Base-by-base conservation (phyloP, 2,113 vertebrate species). In the Chlorodrepanis virens region DNA sequence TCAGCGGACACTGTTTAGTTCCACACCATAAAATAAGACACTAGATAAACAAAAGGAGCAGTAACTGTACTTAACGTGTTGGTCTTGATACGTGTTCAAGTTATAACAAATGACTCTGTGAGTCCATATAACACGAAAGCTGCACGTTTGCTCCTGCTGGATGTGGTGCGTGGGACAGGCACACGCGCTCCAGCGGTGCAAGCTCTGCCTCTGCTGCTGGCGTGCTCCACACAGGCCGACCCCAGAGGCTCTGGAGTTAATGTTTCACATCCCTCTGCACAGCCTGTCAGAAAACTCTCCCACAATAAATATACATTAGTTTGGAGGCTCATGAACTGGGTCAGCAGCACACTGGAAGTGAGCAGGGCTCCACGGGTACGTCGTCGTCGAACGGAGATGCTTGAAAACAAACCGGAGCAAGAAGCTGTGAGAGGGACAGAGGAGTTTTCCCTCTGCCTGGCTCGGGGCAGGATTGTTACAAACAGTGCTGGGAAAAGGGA, bases 21-120 rank as follows among this genome's bases (percentile, higher is more conserved):
- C 96, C 93, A 92, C 86, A 42, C 94, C 87, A 76, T 96, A 96
- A 97, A 97, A 97, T 81, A 95, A 91, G 94, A 82, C 94, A 49
- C 76, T 81, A 76, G 91, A 90, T 81, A 97, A 97, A 98, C 96
- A 97, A 95, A 97, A 95, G 89, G 69, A 86, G 78, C 78, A 71
- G 95, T 71, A 75, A 50, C 82, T 91, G 72, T 69, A 74, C 84
- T 91, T 92, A 94, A 94, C 16, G 89, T 47, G 96, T 91, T 75
- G 92, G 56, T 90, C 95, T 90, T 42, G 86, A 93, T 91, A 71
- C 3, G 52, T 65, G 89, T 89, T 92, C 90, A 94, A 94, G 87
- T 95, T 59, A 75, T 76, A 93, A 91, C 77, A 64, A 87, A 96
- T 87, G 53, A 70, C 56, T 63, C 91, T 44, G 76, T 2, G 70